Percentiles rank a stretch among this genome's conserved stretches.
Conservation (phyloP, 2,113 vertebrate species). For the Onychostoma macrolepis region DNA sequence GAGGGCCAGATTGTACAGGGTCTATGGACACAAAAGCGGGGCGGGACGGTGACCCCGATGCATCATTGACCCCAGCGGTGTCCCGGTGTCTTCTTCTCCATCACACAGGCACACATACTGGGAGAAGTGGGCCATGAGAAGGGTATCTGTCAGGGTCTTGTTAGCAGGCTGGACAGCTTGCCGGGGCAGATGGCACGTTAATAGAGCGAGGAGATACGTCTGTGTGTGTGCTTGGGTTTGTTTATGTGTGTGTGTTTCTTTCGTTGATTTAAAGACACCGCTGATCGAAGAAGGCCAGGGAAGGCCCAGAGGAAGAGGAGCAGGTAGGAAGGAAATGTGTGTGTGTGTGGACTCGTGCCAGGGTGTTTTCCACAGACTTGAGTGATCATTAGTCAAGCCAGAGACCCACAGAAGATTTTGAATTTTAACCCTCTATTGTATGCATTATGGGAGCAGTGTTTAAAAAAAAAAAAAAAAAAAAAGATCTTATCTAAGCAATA, state of each 20-base stretch:
- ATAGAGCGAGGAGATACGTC: slow-evolving; percentile 57
- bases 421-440: background rate
- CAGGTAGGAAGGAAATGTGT: slow-evolving; percentile 48
- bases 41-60: slow-evolving; percentile 20
- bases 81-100: slow-evolving; percentile 21
- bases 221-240: slow-evolving; percentile 51
- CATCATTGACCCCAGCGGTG: slow-evolving; percentile 30
- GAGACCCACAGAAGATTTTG: background rate
- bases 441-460: background rate
- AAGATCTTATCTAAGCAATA: background rate
- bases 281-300: slow-evolving; percentile 40
- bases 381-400: slow-evolving; percentile 21
- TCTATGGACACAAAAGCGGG: slow-evolving; percentile 8
- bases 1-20: background rate
- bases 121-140: slow-evolving; percentile 14
- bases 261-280: slow-evolving; percentile 49
- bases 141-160: slow-evolving; percentile 72
- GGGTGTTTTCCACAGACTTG: slow-evolving; percentile 31
- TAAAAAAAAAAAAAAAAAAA: background rate
- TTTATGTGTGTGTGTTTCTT: slow-evolving; percentile 29
- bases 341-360: slow-evolving; percentile 42
- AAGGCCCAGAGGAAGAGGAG: slow-evolving; percentile 47
- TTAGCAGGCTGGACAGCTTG: slow-evolving; percentile 75
- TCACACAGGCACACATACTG: slow-evolving; percentile 33
- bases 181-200: slow-evolving; percentile 78